Evolutionary conservation across 2,888 invertebrate genomes (phyloP).

Genomic region (Leptarthrus brevirostris): DNA sequence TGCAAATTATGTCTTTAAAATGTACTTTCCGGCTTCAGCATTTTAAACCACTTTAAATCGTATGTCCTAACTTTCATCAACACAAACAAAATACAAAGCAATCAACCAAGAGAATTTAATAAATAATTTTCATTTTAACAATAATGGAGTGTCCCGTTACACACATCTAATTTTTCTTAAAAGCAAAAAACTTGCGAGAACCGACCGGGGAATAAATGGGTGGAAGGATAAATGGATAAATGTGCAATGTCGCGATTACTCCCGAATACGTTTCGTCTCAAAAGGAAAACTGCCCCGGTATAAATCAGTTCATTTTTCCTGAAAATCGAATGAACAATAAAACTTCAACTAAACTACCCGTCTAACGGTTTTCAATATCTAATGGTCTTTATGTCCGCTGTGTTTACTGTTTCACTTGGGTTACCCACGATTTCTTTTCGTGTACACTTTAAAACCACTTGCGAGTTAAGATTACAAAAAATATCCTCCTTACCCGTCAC

Average conservation of each 20-base stretch:
- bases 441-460: background rate
- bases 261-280: background rate
- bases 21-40: background rate
- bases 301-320: constrained; percentile 9
- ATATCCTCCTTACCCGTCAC: constrained; percentile 22
- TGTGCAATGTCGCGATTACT: background rate
- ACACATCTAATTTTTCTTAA: constrained; percentile 17
- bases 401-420: background rate
- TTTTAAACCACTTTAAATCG: constrained; percentile 3
- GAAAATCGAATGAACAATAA: background rate
- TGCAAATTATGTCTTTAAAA: background rate
- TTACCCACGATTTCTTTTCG: background rate
- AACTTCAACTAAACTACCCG: background rate
- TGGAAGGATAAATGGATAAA: constrained; percentile 3
- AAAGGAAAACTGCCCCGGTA: background rate
- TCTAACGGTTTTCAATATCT: constrained; percentile 22
- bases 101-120: background rate
- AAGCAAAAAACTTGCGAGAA: background rate
- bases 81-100: constrained; percentile 14
- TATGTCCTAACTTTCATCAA: background rate
- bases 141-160: constrained; percentile 24
- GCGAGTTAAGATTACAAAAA: background rate
- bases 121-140: background rate
- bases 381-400: background rate
- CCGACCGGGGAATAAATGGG: background rate